A percentile compares a stretch with the other conserved stretches of the same genome.
These are phyloP conservation scores for Hypena proboscidalis DNA, from an alignment of 2,888 invertebrate species.

Conservation along the genomic window DNA sequence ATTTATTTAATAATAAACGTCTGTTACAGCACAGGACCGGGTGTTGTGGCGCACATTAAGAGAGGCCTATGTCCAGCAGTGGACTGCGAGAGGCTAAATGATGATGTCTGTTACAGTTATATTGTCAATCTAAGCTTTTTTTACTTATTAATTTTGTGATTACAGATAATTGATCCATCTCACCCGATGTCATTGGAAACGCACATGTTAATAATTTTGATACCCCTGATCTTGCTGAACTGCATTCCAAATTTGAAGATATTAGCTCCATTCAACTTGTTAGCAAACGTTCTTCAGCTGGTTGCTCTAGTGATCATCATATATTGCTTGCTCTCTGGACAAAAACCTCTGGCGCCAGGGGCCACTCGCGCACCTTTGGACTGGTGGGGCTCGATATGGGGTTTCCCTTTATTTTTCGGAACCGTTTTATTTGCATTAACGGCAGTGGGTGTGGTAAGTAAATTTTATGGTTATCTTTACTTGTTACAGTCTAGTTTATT, in stretches of 20 bases:
- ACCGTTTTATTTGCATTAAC: slow-evolving; percentile 96
- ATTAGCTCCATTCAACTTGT: slow-evolving; percentile 92
- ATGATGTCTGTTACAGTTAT: too few species aligned
- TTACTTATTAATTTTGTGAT: background rate
- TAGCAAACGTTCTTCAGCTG: slow-evolving; percentile 92
- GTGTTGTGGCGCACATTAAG: too few species aligned
- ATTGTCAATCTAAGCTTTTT: too few species aligned
- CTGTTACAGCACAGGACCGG: too few species aligned
- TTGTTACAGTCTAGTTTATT: too few species aligned
- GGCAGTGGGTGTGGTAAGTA: slow-evolving; percentile 90
- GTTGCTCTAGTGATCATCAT: slow-evolving; percentile 91
- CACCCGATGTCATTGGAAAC: slow-evolving; percentile 75
- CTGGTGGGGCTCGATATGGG: slow-evolving; percentile 69
- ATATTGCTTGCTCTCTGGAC: slow-evolving; percentile 83
- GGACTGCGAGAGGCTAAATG: too few species aligned
- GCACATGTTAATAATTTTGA: slow-evolving; percentile 88
- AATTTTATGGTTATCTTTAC: background rate
- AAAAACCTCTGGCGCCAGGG: slow-evolving; percentile 79
- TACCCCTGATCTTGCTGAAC: slow-evolving; percentile 89
- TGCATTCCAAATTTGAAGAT: slow-evolving; percentile 91
- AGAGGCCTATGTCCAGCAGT: too few species aligned
- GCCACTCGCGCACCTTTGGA: slow-evolving; percentile 67
- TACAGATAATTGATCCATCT: slow-evolving; percentile 43
- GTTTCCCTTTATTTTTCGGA: slow-evolving; percentile 86
- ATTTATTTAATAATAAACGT: too few species aligned